phyloP scores from a whole-genome alignment of 2,113 vertebrate species.

The Scalopus aquaticus region DNA sequence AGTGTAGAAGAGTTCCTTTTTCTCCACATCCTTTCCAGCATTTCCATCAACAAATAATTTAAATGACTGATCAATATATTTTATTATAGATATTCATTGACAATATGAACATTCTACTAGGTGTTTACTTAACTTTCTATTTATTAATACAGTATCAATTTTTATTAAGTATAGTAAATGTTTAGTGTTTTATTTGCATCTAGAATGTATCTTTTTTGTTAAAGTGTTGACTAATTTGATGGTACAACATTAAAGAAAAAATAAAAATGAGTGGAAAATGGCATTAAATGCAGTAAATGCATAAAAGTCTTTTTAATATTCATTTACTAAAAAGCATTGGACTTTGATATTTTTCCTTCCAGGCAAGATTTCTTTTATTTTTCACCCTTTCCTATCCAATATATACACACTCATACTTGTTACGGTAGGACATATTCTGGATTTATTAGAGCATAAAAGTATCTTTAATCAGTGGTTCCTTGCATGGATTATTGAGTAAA shows the following conservation, averaged over 20 bases:
- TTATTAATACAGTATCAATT: not conserved
- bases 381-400: not conserved
- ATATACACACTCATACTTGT: not conserved
- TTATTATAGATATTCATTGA: not conserved
- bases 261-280: slow-evolving; percentile 16
- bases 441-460: slow-evolving; percentile 11
- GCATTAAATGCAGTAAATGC: not conserved
- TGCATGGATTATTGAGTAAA: slow-evolving; percentile 41
- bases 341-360: slow-evolving; percentile 11
- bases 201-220: not conserved
- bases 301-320: slow-evolving; percentile 28
- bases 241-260: not conserved
- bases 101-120: not conserved
- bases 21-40: too few relatives aligned
- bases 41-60: slow-evolving; percentile 1
- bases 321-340: not conserved
- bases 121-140: not conserved
- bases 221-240: slow-evolving; percentile 13
- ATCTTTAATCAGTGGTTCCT: not conserved
- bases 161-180: not conserved
- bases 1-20: too few relatives aligned
- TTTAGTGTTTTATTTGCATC: slow-evolving; percentile 22
- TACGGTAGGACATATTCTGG: not conserved
- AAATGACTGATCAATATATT: not conserved
- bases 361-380: slow-evolving; percentile 48